Base-by-base conservation (phyloP, 2,888 invertebrate species). In the Ypsolopha scabrella region DNA sequence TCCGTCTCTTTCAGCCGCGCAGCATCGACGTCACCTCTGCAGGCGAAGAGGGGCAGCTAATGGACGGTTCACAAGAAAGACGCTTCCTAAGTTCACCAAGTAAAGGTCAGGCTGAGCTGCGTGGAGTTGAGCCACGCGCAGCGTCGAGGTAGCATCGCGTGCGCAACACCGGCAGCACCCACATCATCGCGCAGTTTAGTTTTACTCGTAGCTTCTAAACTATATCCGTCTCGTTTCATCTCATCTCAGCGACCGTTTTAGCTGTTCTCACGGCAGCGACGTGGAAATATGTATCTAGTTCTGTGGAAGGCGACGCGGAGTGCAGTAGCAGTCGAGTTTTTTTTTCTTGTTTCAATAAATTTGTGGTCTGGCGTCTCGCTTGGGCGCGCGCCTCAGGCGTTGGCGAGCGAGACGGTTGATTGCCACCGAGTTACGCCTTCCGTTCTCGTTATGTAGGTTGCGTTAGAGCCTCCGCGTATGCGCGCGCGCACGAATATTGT, bases 271-370 rank as follows among this genome's bases (percentile, higher is more conserved):
- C 38, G 9, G n/a, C n/a, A 2, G 63, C 73, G 78, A 80, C 74
- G 75, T 80, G 80, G 79, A 85, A 86, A 85, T 83, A 83, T 83
- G 83, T 85, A 81, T 86, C 86, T 86, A 86, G 86, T 86, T 85
- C 78, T 82, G 83, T 81, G 65, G 77, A 33, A 79, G 74, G 74
- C 80, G 78, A 81, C 75, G 86, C 86, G 85, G 74, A 82, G 81
- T 82, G 81, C 86, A 80, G 86, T 86, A 86, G 86, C 86, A 62
- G 68, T 68, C 57, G 60, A 65, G 65, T 69, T 81, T 80, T 79
- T n/a, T 77, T 80, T 82, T 81, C 78, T 80, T 79, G 75, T 82
- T 83, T 85, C 80, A 83, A 86, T 86, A 85, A 86, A 85, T 86
- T 85, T 83, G 82, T 80, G 80, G 77, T 82, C 74, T 78, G 83